Conservation (phyloP, 2,888 invertebrate species). For the Apamea crenata region DNA sequence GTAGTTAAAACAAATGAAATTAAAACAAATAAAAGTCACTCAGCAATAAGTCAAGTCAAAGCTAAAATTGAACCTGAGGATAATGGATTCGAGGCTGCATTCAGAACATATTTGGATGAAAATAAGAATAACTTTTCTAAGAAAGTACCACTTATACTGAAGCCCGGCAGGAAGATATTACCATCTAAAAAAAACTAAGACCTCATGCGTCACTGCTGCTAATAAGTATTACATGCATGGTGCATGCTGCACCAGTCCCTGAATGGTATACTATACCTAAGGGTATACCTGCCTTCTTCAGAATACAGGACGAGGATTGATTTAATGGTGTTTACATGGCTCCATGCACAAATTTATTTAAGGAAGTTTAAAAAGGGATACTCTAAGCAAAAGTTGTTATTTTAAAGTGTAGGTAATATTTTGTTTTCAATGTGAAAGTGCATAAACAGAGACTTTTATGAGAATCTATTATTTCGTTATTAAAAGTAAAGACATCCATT, state of each 20-base stretch:
- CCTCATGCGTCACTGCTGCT: neutral
- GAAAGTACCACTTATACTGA: neutral
- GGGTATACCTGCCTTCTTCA: neutral
- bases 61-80: neutral
- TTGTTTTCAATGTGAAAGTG: neutral
- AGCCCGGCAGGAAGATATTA: too few species aligned
- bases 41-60: neutral
- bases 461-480: neutral
- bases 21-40: neutral
- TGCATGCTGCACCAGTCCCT: neutral
- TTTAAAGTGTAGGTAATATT: too few species aligned
- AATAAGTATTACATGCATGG: neutral
- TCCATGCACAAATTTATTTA: neutral
- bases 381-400: neutral
- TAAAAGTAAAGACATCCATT: neutral
- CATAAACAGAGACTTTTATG: neutral
- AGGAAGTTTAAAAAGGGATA: neutral
- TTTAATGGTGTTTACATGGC: neutral
- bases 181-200: neutral
- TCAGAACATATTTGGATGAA: neutral
- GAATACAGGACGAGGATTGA: neutral
- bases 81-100: too few species aligned
- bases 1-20: neutral
- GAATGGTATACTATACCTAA: neutral
- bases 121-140: neutral